Percentiles rank a stretch among this genome's conserved stretches.
phyloP scores from a whole-genome alignment of 1,140 invertebrate genomes.

The Maconellicoccus hirsutus region DNA sequence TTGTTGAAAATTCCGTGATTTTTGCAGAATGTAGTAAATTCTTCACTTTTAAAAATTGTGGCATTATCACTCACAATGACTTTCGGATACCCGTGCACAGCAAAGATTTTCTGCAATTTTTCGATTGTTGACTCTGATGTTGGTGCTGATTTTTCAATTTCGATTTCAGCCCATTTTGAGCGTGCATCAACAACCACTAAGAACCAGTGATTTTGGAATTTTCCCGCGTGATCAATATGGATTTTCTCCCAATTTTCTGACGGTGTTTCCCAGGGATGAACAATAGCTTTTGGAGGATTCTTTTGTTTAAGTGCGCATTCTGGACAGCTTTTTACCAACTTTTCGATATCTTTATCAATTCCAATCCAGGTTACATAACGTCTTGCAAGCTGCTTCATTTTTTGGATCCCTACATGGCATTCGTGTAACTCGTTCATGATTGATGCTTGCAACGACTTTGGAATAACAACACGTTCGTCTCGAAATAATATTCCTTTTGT shows the following conservation, averaged over 20 bases:
- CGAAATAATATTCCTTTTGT: constrained; percentile 24
- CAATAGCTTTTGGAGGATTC: constrained; percentile 28
- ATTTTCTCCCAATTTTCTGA: constrained; percentile 31
- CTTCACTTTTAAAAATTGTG: constrained; percentile 31
- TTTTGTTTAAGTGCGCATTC: constrained; percentile 28
- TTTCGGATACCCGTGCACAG: constrained; percentile 29
- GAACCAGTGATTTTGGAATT: constrained; percentile 33
- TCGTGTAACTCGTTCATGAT: constrained; percentile 27
- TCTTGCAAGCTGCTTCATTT: constrained; percentile 32
- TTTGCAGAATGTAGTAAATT: constrained; percentile 28
- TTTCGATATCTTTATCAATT: constrained; percentile 32
- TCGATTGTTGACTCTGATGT: constrained; percentile 29
- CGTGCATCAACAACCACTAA: constrained; percentile 37
- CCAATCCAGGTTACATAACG: constrained; percentile 30
- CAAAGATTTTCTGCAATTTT: constrained; percentile 32
- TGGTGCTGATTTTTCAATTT: background rate
- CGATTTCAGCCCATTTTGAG: constrained; percentile 30
- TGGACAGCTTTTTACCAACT: constrained; percentile 29
- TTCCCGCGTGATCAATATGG: constrained; percentile 34
- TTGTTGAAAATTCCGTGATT: constrained; percentile 31
- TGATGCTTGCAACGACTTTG: constrained; percentile 12
- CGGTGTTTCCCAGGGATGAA: constrained; percentile 31
- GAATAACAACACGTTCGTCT: constrained; percentile 26
- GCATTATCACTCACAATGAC: constrained; percentile 28
- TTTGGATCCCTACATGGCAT: constrained; percentile 31